A percentile compares a stretch with the other conserved stretches of the same genome.
Conservation (phyloP, 1,140 invertebrate species). For the Lithobius niger region DNA sequence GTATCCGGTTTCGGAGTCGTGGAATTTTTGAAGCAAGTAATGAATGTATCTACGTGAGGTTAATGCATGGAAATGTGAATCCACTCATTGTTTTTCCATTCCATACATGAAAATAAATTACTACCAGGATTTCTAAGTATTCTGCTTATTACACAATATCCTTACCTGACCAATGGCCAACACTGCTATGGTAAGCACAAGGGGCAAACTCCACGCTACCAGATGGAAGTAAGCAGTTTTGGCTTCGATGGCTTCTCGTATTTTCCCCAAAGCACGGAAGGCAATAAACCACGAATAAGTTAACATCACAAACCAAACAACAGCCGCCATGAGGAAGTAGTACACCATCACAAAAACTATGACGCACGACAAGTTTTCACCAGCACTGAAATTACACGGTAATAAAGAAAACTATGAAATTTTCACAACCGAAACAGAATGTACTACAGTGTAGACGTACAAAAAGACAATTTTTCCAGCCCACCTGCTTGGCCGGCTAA, state of each 20-base stretch:
- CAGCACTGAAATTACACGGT: constrained; percentile 37
- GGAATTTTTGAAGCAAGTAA: too few relatives aligned
- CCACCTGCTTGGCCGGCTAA: too few relatives aligned
- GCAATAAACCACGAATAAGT: constrained; percentile 89
- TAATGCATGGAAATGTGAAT: too few relatives aligned
- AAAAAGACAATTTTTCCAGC: too few relatives aligned
- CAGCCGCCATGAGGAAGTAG: constrained; percentile 84
- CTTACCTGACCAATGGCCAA: constrained; percentile 56
- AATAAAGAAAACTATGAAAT: constrained; percentile 5
- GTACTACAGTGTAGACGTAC: too few relatives aligned
- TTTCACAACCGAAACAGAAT: too few relatives aligned
- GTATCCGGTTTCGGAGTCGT: too few relatives aligned
- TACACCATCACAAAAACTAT: constrained; percentile 89
- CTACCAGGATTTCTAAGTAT: too few relatives aligned
- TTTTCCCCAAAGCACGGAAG: constrained; percentile 65
- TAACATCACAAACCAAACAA: constrained; percentile 92
- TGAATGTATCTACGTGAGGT: too few relatives aligned
- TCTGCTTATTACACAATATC: too few relatives aligned
- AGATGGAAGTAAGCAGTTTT: constrained; percentile 87
- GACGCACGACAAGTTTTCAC: constrained; percentile 78
- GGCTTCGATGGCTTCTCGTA: constrained; percentile 78
- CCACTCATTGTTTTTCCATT: too few relatives aligned
- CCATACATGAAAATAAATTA: too few relatives aligned
- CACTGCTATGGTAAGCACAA: constrained; percentile 76
- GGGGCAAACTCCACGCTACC: constrained; percentile 84